Percentiles rank a stretch among this genome's conserved stretches.
Conservation (phyloP, 2,888 invertebrate genomes). For the Strigamia maritima region DNA sequence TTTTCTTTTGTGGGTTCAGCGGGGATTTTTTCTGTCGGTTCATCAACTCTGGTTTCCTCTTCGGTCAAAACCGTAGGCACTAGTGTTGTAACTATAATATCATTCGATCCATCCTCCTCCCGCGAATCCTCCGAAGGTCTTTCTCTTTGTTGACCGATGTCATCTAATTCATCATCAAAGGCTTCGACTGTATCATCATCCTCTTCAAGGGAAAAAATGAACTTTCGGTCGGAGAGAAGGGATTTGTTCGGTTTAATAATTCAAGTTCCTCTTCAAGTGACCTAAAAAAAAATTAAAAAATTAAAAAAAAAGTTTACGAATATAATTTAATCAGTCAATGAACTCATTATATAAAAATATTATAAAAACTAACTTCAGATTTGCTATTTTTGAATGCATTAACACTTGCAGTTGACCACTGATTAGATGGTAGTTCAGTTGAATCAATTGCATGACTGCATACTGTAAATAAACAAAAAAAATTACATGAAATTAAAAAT, state of each 20-base stretch:
- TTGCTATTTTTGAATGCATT: background rate
- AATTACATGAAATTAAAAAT: background rate
- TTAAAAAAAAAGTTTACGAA: too few relatives aligned
- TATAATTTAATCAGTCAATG: too few relatives aligned
- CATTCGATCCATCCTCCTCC: slow-evolving; percentile 2
- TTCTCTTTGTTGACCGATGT: slow-evolving; percentile 21
- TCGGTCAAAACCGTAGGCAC: slow-evolving; percentile 1
- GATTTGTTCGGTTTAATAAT: background rate
- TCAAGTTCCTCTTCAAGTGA: background rate
- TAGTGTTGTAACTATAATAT: slow-evolving; percentile 1
- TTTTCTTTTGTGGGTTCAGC: background rate
- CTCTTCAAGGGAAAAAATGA: background rate
- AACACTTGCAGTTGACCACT: background rate
- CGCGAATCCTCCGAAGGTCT: background rate
- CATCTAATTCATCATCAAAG: slow-evolving; percentile 8
- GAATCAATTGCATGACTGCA: background rate
- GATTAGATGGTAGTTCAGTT: background rate
- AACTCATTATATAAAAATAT: background rate
- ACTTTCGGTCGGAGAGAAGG: background rate
- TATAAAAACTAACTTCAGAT: background rate
- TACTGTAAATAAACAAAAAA: background rate
- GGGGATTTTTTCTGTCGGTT: slow-evolving; percentile 21
- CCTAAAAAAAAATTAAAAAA: background rate
- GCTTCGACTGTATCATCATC: background rate
- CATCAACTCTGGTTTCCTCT: slow-evolving; percentile 19